Conservation (phyloP, 2,888 invertebrate genomes). For the Stegophylla sp. region DNA sequence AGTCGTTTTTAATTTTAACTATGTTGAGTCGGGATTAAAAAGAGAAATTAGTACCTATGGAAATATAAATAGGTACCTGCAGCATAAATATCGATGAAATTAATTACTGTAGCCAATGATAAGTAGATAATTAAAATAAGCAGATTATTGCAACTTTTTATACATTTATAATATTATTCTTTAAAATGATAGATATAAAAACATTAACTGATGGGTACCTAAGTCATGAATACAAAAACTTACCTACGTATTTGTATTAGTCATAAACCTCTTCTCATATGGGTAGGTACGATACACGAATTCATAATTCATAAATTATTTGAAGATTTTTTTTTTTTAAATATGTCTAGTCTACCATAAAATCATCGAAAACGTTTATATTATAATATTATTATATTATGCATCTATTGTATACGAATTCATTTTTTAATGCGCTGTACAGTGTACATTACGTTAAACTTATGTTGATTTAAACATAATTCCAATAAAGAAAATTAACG, state of each 20-base stretch:
- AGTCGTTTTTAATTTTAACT: not conserved
- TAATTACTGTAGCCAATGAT: no score
- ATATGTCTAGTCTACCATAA: not conserved
- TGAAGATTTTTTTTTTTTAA: slow-evolving; percentile 18
- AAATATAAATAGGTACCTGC: no score
- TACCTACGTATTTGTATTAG: no score
- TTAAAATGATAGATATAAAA: no score
- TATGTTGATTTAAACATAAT: slow-evolving; percentile 23
- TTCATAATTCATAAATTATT: slow-evolving; percentile 18
- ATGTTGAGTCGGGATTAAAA: not conserved
- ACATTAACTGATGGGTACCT: no score
- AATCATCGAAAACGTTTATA: not conserved
- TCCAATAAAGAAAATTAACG: slow-evolving; percentile 17
- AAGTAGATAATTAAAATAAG: no score
- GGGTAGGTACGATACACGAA: no score
- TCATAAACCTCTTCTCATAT: no score
- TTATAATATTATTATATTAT: not conserved
- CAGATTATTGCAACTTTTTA: no score
- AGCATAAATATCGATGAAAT: no score
- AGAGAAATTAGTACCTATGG: not conserved
- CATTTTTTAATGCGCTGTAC: not conserved
- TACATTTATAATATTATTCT: no score
- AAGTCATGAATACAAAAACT: no score
- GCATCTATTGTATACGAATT: not conserved
- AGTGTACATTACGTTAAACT: not conserved